Base-by-base conservation (phyloP, 2,888 invertebrate genomes). In the Cryptops parisi region DNA sequence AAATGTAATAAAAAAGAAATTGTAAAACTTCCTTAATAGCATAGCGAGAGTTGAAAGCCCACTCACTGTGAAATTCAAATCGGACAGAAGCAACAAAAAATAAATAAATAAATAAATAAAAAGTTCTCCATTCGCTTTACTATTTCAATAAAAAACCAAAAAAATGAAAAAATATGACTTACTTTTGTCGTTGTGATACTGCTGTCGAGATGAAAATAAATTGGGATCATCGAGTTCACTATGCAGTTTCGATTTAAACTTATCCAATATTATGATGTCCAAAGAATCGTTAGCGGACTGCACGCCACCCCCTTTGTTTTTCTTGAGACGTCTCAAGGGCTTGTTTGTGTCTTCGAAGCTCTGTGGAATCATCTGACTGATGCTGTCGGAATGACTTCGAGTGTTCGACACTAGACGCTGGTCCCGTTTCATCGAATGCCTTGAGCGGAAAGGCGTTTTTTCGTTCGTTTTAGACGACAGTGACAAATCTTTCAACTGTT, bases 131-230 rank as follows among this genome's bases (percentile, higher is more conserved):
- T n/a, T n/a, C n/a, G n/a, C n/a, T n/a, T n/a, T n/a, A n/a, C n/a
- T n/a, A n/a, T 9, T 33, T 33, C 6, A 6, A 33, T 9, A 33
- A 33, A 15, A 33, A 33, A 33, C 15, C 15, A 33, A 15, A 33
- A 9, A 15, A 33, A 33, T 33, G 21, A 17, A 45, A 25, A n/a
- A 2, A 38, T 5, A 12, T 22, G 1, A 44, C 41, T 40, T 52
- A 56, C 57, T 53, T 52, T 53, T 58, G 21, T 56, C 54, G 19
- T 56, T 55, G 33, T 54, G 52, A 38, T 53, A 54, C 17, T 52
- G 39, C 21, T 58, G 57, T 19, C 22, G 9, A 33, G 33, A 33
- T 33, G 33, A 15, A 33, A 9, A 9, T 33, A 6, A 6, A 9
- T 33, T 33, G 33, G 33, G 6, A 9, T 33, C 33, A 9, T 9